A percentile compares a stretch with the other conserved stretches of the same genome.
Evolutionary conservation across 2,797 vertebrate species (phyloP).

Genomic region (Silurus aristotelis): DNA sequence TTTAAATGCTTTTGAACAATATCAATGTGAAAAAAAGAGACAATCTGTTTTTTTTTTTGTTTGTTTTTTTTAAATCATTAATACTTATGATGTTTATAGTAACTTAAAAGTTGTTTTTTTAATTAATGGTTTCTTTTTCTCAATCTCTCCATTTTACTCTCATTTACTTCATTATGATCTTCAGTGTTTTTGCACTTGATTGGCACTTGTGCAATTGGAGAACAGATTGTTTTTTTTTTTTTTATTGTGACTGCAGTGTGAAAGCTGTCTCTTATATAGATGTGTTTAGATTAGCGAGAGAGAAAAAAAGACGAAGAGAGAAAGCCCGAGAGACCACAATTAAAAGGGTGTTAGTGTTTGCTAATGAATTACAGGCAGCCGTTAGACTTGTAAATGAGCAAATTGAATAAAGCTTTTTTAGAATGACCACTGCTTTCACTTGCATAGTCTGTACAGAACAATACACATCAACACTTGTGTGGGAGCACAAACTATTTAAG

Average conservation of each 20-base stretch:
- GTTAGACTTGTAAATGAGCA: constrained; percentile 1
- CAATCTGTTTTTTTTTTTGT: not conserved
- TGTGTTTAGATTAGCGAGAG: not conserved
- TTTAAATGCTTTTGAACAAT: too few species aligned
- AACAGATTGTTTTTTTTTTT: constrained; percentile 21
- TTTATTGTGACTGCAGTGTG: constrained; percentile 9
- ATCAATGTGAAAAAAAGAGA: not conserved
- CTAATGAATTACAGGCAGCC: constrained; percentile 45
- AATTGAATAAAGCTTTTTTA: constrained; percentile 13
- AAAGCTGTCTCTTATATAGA: constrained; percentile 28
- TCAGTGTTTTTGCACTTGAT: constrained; percentile 24
- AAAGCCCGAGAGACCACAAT: constrained; percentile 30
- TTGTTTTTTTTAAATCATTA: too few species aligned
- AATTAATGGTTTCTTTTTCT: not conserved
- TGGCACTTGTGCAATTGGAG: constrained; percentile 38
- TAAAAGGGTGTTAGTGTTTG: constrained; percentile 47
- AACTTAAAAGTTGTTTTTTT: too few species aligned
- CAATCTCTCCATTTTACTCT: not conserved
- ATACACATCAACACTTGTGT: not conserved
- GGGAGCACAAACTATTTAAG: too few species aligned
- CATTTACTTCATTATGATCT: not conserved
- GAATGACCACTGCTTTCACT: not conserved
- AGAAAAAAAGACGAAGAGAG: not conserved
- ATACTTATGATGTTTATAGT: too few species aligned
- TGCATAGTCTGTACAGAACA: not conserved